Base-by-base conservation (phyloP, 2,888 invertebrate species). In the Spodoptera littoralis region DNA sequence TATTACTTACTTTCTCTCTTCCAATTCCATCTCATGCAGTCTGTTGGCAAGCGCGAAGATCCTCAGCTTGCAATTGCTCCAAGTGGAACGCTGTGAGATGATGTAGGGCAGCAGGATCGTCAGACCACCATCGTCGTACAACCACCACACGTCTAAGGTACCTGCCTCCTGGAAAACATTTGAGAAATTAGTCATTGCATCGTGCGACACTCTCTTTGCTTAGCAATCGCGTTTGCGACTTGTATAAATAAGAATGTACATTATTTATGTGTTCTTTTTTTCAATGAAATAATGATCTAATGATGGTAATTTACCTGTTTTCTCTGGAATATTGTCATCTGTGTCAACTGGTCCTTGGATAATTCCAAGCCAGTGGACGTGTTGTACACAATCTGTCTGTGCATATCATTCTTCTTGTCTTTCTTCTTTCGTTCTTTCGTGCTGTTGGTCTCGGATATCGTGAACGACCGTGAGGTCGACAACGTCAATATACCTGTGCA, bases 141-240 rank as follows among this genome's bases (percentile, higher is more conserved):
- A 92, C 99, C 99, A 99, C 98, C 98, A 99, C 50, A 99, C 98
- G 92, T 99, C 99, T 48, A 99, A 96, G 0, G 96, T 97, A 11
- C 98, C 98, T 68, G 96, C 96, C 60, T 96, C 96, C 91, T 98
- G 96, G 1, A 61, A 2, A 36, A 36, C 6, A 36, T 36, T 36
- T 1, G 9, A 36, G 9, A 36, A 36, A 6, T 36, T 36, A 36
- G 27, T 27, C 3, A 4, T 27, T 27, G 27, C 18, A 18, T 27
- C 27, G 27, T 27, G 4, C 3, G 27, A 27, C 3, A 27, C 5
- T 27, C 27, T 27, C 4, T 27, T 18, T 27, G 27, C 5, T 27
- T 27, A 27, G 2, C 5, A 27, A 4, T 27, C 3, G 27, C 4
- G 27, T 18, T 18, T 1, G 18, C 18, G 18, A 18, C 1, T 18